Conservation (phyloP, 2,888 invertebrate species). For the Cacoxenus indagator region DNA sequence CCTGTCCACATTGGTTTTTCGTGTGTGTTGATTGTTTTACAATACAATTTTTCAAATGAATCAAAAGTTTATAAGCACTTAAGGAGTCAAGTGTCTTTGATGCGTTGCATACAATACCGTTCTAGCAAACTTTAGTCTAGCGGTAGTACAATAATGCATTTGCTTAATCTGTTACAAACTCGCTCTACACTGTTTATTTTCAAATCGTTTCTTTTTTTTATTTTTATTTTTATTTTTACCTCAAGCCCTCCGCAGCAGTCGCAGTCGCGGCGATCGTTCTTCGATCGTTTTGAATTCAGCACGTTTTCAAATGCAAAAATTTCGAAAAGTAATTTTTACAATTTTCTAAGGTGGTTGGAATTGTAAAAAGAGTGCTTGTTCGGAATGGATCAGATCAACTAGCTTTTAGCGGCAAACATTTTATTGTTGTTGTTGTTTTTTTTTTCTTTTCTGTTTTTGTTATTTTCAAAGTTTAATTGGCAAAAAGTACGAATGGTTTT, state of each 20-base stretch:
- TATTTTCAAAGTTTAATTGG: neutral
- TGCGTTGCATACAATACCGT: neutral
- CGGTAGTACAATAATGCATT: slow-evolving; percentile 8
- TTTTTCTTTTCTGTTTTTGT: slow-evolving; percentile 7
- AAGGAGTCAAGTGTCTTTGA: neutral
- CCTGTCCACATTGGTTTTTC: slow-evolving; percentile 11
- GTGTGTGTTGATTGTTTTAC: slow-evolving; percentile 19
- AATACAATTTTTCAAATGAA: neutral
- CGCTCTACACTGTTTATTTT: slow-evolving; percentile 1
- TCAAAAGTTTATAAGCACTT: neutral
- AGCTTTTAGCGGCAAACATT: slow-evolving; percentile 33
- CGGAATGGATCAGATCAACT: slow-evolving; percentile 68
- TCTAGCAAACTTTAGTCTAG: neutral
- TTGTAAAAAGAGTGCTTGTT: slow-evolving; percentile 68
- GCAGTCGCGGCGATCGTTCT: neutral
- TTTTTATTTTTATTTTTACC: too few relatives aligned
- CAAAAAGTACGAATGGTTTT: slow-evolving; percentile 21
- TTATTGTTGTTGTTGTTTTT: slow-evolving; percentile 21
- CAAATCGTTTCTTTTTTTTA: too few relatives aligned
- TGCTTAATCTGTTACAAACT: slow-evolving; percentile 10
- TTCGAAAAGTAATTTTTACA: slow-evolving; percentile 6
- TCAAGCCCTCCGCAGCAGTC: slow-evolving; percentile 11
- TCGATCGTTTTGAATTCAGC: slow-evolving; percentile 64
- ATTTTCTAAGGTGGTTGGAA: slow-evolving; percentile 63
- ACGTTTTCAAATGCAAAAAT: slow-evolving; percentile 34